A percentile compares a stretch with the other conserved stretches of the same genome.
Conservation (phyloP, 2,888 invertebrate species). For the Mythimna vitellina region DNA sequence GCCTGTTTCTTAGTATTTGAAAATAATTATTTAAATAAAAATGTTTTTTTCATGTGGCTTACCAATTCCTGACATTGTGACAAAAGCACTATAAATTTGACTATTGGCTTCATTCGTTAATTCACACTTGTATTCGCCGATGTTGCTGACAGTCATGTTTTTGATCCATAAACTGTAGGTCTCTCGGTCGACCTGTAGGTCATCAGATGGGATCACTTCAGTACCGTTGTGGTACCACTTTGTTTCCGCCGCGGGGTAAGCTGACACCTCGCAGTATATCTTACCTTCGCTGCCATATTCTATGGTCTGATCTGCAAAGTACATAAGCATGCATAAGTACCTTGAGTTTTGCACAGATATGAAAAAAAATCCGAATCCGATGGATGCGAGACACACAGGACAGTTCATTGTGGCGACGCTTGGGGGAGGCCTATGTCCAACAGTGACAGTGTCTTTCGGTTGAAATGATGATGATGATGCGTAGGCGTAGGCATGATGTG, state of each 20-base stretch:
- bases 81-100: constrained; percentile 65
- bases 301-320: constrained; percentile 74
- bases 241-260: constrained; percentile 79
- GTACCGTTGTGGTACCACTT: constrained; percentile 81
- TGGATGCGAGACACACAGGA: too few relatives aligned
- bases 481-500: too few relatives aligned
- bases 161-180: constrained; percentile 74
- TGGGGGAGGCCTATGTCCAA: too few relatives aligned
- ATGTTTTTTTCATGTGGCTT: constrained; percentile 36
- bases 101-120: constrained; percentile 70
- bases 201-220: constrained; percentile 62
- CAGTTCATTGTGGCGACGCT: too few relatives aligned
- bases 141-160: constrained; percentile 76
- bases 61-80: constrained; percentile 82
- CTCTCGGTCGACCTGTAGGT: constrained; percentile 66
- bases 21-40: not conserved
- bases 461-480: too few relatives aligned
- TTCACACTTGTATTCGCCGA: constrained; percentile 79
- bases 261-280: constrained; percentile 77
- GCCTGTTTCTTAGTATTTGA: too few relatives aligned
- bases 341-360: not conserved
- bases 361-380: too few relatives aligned
- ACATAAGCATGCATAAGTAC: not conserved
- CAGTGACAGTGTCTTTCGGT: too few relatives aligned
- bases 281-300: constrained; percentile 77